A percentile compares a stretch with the other conserved stretches of the same genome.
Evolutionary conservation across 30 jellyfish, hydroid and myxozoan species (phyloP).

Genomic region (Mastigias papua): DNA sequence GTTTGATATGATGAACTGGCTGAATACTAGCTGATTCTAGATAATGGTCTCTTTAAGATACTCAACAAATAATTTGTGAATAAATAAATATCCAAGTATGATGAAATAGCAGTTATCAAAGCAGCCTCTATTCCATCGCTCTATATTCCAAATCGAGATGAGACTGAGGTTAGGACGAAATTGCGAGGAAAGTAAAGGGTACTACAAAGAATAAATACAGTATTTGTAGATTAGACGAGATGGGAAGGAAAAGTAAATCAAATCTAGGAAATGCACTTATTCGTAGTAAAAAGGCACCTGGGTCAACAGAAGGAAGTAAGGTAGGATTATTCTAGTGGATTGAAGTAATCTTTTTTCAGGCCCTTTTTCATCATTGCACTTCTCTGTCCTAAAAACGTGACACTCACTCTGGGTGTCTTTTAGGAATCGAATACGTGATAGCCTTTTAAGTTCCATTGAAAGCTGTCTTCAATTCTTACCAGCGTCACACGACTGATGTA

Average conservation of each 20-base stretch:
- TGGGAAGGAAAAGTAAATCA: slow-evolving; percentile 64
- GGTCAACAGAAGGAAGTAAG: slow-evolving; percentile 18
- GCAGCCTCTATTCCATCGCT: no score
- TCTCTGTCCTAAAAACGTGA: no score
- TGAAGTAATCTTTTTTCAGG: background rate
- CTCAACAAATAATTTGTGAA: no score
- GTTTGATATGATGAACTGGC: no score
- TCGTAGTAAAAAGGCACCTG: slow-evolving; percentile 39
- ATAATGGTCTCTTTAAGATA: no score
- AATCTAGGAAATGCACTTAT: slow-evolving; percentile 60
- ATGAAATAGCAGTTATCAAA: no score
- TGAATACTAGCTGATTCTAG: no score
- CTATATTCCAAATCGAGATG: slow-evolving; percentile 4
- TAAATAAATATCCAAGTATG: no score
- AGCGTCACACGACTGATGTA: slow-evolving; percentile 92
- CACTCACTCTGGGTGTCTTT: no score
- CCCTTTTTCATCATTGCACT: no score
- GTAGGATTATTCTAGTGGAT: background rate
- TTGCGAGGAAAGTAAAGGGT: background rate
- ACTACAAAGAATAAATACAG: background rate
- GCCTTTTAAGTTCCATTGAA: no score
- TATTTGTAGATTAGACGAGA: background rate
- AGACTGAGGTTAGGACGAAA: background rate
- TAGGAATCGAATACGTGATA: no score
- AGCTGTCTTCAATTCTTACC: background rate